Evolutionary conservation across 2,797 vertebrate species (phyloP).

Genomic region (Sarcophilus harrisii): DNA sequence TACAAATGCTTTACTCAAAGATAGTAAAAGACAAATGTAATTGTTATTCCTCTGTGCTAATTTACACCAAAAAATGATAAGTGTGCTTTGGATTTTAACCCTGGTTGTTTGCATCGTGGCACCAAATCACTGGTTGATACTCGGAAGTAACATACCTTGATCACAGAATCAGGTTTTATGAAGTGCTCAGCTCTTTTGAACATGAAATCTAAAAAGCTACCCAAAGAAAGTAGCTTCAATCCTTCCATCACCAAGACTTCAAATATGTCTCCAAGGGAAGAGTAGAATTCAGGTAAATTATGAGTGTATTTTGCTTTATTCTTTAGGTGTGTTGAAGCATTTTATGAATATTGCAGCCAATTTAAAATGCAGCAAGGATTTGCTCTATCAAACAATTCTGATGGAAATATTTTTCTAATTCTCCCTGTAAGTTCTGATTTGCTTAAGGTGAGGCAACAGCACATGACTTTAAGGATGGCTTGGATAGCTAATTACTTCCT

Average conservation of each 20-base stretch:
- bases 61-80: neutral
- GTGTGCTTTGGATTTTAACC: neutral
- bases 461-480: constrained; percentile 42
- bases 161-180: neutral
- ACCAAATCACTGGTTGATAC: neutral
- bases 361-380: constrained; percentile 36
- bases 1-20: neutral
- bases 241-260: constrained; percentile 17
- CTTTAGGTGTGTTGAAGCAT: neutral
- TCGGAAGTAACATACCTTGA: constrained; percentile 11
- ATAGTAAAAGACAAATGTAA: neutral
- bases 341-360: constrained; percentile 28
- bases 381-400: constrained; percentile 46
- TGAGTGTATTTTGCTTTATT: neutral
- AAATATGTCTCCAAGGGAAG: neutral
- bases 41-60: neutral
- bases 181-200: neutral
- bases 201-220: constrained; percentile 18
- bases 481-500: constrained; percentile 30
- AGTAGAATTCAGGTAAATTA: constrained; percentile 33
- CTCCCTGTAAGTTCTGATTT: constrained; percentile 12
- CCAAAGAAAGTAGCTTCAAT: neutral
- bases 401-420: constrained; percentile 33
- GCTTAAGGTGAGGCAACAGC: constrained; percentile 22
- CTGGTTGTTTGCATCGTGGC: neutral